Base-by-base conservation (phyloP, 2,113 vertebrate species). In the Cairina moschata region DNA sequence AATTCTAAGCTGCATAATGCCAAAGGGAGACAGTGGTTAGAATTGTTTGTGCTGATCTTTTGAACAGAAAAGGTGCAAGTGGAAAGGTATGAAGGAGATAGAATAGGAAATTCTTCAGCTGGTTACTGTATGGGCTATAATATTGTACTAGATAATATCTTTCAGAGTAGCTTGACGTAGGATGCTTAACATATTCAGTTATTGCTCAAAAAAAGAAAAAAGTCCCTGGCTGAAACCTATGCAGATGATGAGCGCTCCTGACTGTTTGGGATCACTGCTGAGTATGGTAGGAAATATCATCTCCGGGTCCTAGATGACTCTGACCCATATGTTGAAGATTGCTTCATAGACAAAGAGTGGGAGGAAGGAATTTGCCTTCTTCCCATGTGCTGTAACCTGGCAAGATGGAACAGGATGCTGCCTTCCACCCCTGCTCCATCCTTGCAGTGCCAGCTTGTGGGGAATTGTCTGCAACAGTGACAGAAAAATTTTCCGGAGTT, bases 321-420 rank as follows among this genome's bases (percentile, higher is more conserved):
- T 88, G 69, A 92, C 54, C 78, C 50, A 15, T 59, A 80, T 58
- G 31, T 50, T 90, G 75, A 80, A 59, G 38, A 82, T 91, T 91
- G 84, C 74, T 92, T 78, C 50, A n/a, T 58, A 66, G 59, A 17
- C 12, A 7, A 8, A 40, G 77, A 95, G 94, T 93, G 91, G 91
- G 91, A 96, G 82, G 87, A 94, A 91, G 54, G 78, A 87, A 89
- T 91, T 88, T 82, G 17, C 36, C 8, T 50, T 48, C 66, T 83
- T 92, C 44, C 25, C 40, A 3, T 62, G 81, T 65, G 32, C 80
- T 77, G 63, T 62, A 80, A 56, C 48, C 38, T 73, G 54, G 54
- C 91, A 92, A 94, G 94, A 89, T 73, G n/a, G 50, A 93, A 76
- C 78, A 95, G 63, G 67, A 83, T 91, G 72, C n/a, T 94, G 38